These are phyloP conservation scores for Calameuta pallipes DNA, from an alignment of 2,888 invertebrate genomes.

Conservation along the genomic window DNA sequence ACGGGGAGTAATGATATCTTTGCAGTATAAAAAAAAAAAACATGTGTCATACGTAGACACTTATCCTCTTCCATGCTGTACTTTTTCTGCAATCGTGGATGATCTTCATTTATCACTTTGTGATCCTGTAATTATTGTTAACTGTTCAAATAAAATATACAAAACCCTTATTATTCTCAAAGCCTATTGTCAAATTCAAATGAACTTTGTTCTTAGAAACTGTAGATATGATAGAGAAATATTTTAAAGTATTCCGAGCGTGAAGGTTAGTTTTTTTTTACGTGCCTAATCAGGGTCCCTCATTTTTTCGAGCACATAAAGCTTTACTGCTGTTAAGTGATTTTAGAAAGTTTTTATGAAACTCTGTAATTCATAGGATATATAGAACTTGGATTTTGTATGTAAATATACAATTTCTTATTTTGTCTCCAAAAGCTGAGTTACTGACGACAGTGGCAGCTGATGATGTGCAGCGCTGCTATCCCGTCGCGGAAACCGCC, in stretches of 20 bases:
- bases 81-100: background rate
- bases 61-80: background rate
- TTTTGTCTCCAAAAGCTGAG: too few relatives aligned
- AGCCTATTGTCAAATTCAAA: background rate
- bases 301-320: too few relatives aligned
- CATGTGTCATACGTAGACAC: background rate
- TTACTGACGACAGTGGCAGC: too few relatives aligned
- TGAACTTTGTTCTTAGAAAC: background rate
- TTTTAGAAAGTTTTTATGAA: too few relatives aligned
- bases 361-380: too few relatives aligned
- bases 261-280: too few relatives aligned
- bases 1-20: background rate
- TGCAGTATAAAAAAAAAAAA: background rate
- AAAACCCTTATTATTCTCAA: background rate
- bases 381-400: too few relatives aligned
- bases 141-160: background rate
- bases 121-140: background rate
- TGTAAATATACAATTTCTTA: too few relatives aligned
- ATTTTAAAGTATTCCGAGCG: background rate
- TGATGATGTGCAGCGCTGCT: too few relatives aligned
- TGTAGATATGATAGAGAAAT: background rate
- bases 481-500: too few relatives aligned
- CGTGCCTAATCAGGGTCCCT: too few relatives aligned
- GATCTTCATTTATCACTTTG: background rate
- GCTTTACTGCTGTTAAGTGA: too few relatives aligned